phyloP scores from a whole-genome alignment of 2,797 vertebrate species.

The Lepus townsendii region DNA sequence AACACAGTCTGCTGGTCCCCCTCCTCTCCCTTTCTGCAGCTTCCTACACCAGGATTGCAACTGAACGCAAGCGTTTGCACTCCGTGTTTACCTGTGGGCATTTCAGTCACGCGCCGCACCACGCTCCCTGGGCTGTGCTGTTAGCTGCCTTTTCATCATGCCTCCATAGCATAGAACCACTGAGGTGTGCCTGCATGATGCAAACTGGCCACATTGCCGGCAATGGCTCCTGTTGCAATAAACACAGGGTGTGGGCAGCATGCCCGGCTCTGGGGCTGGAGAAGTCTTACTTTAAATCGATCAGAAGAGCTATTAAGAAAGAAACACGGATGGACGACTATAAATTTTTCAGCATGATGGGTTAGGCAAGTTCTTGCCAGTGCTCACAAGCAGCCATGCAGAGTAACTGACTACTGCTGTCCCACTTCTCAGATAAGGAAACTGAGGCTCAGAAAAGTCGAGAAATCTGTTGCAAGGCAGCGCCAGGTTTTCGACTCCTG shows the following conservation, averaged over 20 bases:
- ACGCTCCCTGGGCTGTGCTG: slow-evolving; percentile 48
- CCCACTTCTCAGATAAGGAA: not conserved
- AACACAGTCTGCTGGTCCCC: not conserved
- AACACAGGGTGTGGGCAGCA: not conserved
- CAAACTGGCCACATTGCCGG: slow-evolving; percentile 68
- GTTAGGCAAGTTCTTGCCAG: not conserved
- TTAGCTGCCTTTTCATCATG: slow-evolving; percentile 80
- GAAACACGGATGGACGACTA: not conserved
- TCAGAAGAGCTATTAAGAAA: slow-evolving; percentile 44
- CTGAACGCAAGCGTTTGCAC: not conserved
- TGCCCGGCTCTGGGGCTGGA: not conserved
- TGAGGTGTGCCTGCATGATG: slow-evolving; percentile 71
- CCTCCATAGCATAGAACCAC: not conserved
- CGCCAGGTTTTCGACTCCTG: not conserved
- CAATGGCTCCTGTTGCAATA: slow-evolving; percentile 64
- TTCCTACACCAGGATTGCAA: slow-evolving; percentile 18
- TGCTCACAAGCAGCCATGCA: not conserved
- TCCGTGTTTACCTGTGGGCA: not conserved
- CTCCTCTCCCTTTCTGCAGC: not conserved
- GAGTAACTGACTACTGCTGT: not conserved
- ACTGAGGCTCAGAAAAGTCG: not conserved
- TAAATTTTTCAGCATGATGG: not conserved
- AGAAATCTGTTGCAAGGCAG: not conserved
- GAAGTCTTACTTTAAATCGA: slow-evolving; percentile 46
- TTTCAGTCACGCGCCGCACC: not conserved